These are phyloP conservation scores for Melikaiella ostensackeni DNA, from an alignment of 2,888 invertebrate species.

Conservation along the genomic window DNA sequence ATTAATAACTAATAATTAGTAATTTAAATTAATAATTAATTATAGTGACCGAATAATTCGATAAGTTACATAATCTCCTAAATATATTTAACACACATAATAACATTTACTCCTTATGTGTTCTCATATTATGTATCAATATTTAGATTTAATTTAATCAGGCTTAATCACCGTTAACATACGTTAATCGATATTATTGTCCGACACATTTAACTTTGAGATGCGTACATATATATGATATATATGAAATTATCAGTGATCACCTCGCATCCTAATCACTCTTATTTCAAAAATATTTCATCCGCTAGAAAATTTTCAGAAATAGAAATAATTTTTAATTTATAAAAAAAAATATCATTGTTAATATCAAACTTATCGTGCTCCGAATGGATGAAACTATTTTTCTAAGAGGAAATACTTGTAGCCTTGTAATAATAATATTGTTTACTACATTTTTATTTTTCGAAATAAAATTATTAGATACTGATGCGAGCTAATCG, in stretches of 20 bases:
- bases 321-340: background rate
- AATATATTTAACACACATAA: slow-evolving; percentile 26
- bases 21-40: background rate
- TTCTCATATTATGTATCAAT: slow-evolving; percentile 36
- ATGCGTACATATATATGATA: slow-evolving; percentile 8
- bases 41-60: slow-evolving; percentile 20
- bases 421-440: background rate
- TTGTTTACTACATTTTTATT: background rate
- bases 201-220: slow-evolving; percentile 54
- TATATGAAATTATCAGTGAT: slow-evolving; percentile 20
- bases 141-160: slow-evolving; percentile 39
- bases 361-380: background rate
- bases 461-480: background rate
- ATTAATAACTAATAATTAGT: slow-evolving; percentile 1
- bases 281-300: background rate
- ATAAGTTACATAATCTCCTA: slow-evolving; percentile 25
- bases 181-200: slow-evolving; percentile 57
- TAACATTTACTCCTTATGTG: slow-evolving; percentile 35
- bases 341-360: background rate
- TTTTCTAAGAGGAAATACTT: background rate
- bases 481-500: slow-evolving; percentile 16
- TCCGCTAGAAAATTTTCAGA: background rate
- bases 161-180: slow-evolving; percentile 43
- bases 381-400: background rate
- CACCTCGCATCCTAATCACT: slow-evolving; percentile 10